Evolutionary conservation across 2,888 invertebrate genomes (phyloP).

Genomic region (Furcula furcula): DNA sequence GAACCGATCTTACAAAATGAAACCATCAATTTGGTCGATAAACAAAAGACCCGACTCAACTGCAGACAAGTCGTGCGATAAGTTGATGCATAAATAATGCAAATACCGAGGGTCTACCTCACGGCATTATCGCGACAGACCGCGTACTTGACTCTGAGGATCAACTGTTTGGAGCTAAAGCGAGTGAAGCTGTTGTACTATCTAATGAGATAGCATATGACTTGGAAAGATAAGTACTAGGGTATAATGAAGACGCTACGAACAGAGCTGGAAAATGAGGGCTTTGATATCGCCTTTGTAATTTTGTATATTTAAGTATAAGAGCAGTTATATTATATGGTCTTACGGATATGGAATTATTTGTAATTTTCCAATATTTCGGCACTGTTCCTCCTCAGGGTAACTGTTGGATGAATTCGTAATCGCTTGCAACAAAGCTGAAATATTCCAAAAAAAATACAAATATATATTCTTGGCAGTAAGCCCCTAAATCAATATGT

Average conservation of each 20-base stretch:
- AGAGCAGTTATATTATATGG: too few species aligned
- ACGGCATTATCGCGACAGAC: constrained; percentile 33
- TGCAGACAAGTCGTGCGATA: constrained; percentile 27
- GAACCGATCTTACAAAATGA: constrained; percentile 7
- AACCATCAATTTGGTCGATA: constrained; percentile 15
- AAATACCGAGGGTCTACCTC: constrained; percentile 33
- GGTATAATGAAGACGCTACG: constrained; percentile 7
- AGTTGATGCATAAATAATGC: constrained; percentile 41
- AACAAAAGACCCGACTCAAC: constrained; percentile 12
- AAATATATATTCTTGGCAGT: too few species aligned
- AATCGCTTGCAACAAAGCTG: too few species aligned
- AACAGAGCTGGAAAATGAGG: background rate
- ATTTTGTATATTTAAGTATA: too few species aligned
- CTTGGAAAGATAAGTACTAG: background rate
- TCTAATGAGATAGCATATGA: constrained; percentile 25
- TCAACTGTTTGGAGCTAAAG: constrained; percentile 30
- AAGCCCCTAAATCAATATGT: too few species aligned
- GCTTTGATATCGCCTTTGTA: background rate
- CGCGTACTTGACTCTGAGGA: constrained; percentile 40
- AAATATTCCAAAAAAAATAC: too few species aligned
- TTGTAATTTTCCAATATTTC: too few species aligned
- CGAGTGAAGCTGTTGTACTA: constrained; percentile 20
- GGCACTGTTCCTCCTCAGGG: too few species aligned
- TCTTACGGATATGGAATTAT: too few species aligned
- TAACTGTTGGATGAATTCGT: too few species aligned